Conservation (phyloP, 2,888 invertebrate species). For the Drosophila macrospina region DNA sequence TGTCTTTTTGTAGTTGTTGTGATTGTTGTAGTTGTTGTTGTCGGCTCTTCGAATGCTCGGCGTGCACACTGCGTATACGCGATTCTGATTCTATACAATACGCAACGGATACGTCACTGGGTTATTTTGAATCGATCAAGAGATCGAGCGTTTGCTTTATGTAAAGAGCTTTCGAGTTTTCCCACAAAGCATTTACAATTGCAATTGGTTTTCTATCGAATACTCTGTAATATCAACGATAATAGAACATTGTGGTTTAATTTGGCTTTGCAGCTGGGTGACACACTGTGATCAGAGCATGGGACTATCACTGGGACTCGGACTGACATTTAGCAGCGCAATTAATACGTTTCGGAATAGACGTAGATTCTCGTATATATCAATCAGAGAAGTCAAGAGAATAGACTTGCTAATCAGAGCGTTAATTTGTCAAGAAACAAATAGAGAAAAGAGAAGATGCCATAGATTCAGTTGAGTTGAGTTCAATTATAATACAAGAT, state of each 20-base stretch:
- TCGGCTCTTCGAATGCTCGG: not conserved
- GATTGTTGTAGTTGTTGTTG: not conserved
- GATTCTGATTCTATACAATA: constrained; percentile 16
- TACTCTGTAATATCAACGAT: constrained; percentile 25
- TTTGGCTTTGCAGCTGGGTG: not conserved
- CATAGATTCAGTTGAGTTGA: constrained; percentile 3
- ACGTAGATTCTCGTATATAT: constrained; percentile 12
- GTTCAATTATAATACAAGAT: constrained; percentile 20
- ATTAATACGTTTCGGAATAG: constrained; percentile 3
- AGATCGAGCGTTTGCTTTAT: constrained; percentile 10
- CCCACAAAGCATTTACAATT: constrained; percentile 35
- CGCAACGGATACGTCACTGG: constrained; percentile 51
- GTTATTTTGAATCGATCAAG: constrained; percentile 37
- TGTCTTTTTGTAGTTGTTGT: constrained; percentile 11
- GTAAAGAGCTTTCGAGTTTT: constrained; percentile 38
- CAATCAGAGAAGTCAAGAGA: constrained; percentile 12
- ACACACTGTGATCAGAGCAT: not conserved
- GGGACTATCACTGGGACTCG: not conserved
- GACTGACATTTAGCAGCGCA: constrained; percentile 6
- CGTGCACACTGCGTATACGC: constrained; percentile 51
- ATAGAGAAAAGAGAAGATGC: constrained; percentile 20
- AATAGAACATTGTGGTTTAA: constrained; percentile 11
- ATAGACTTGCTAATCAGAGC: constrained; percentile 53
- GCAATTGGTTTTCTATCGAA: constrained; percentile 12
- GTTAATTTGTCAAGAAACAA: constrained; percentile 39